Evolutionary conservation across 92 coral and sea anemone genomes (phyloP).

Genomic region (Heteractis magnifica): DNA sequence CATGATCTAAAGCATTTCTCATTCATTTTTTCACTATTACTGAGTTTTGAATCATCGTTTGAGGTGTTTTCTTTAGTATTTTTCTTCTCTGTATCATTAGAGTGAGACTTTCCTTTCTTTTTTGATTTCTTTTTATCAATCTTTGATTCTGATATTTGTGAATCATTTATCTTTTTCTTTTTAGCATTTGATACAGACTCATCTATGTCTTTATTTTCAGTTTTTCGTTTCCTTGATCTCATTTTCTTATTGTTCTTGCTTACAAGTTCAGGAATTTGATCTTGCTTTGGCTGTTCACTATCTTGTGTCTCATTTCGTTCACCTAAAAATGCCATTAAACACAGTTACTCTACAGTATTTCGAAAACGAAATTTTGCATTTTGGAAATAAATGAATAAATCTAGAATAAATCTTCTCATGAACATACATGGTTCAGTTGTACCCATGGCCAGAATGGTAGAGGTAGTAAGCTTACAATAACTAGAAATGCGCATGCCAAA

Average conservation of each 20-base stretch:
- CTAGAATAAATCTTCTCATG: too few species aligned
- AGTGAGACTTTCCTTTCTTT: conserved; percentile 12
- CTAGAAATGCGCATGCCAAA: too few species aligned
- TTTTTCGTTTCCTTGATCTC: background rate
- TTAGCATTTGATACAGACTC: background rate
- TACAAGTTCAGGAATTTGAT: background rate
- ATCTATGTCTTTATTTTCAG: conserved; percentile 8
- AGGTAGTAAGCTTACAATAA: too few species aligned
- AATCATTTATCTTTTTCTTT: conserved; percentile 3
- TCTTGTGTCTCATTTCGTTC: background rate
- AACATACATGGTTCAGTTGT: too few species aligned
- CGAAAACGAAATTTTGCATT: too few species aligned
- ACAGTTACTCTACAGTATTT: too few species aligned
- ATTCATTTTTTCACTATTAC: conserved; percentile 5
- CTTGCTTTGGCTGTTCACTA: background rate
- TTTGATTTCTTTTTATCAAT: background rate
- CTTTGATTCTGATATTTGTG: background rate
- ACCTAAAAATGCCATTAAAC: background rate
- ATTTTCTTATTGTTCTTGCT: conserved; percentile 20
- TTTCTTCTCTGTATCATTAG: background rate
- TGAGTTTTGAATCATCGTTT: conserved; percentile 12
- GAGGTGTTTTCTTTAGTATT: background rate
- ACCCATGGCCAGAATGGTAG: too few species aligned
- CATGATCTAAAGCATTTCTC: background rate
- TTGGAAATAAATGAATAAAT: too few species aligned